Conservation (phyloP, 2,797 vertebrate genomes). For the Brotula barbata region DNA sequence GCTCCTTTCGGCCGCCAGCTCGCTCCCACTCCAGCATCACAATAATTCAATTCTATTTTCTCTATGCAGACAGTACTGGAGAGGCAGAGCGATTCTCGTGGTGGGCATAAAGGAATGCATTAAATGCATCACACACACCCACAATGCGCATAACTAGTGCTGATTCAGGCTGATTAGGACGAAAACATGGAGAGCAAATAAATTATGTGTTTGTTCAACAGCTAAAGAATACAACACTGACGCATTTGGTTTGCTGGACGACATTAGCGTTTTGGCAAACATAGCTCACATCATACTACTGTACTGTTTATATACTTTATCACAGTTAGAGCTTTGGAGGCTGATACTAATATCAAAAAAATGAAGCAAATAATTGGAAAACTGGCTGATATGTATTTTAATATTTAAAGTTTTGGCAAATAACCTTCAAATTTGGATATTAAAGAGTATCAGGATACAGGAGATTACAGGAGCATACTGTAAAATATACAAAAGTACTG, state of each 20-base stretch:
- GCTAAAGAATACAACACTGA: conserved; percentile 8
- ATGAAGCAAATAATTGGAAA: too few species aligned
- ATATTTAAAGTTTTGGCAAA: too few species aligned
- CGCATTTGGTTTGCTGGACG: not conserved
- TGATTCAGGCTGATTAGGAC: conserved; percentile 45
- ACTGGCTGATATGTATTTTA: too few species aligned
- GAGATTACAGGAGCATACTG: too few species aligned
- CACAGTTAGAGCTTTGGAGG: too few species aligned
- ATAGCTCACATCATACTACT: too few species aligned
- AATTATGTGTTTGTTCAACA: conserved; percentile 24
- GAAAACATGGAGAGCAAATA: conserved; percentile 32
- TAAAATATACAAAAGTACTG: too few species aligned
- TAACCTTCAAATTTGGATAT: too few species aligned
- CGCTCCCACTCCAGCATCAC: conserved; percentile 48
- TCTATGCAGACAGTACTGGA: conserved; percentile 40
- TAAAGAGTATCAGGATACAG: too few species aligned
- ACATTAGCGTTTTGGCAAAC: conserved; percentile 9
- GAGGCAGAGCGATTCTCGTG: conserved; percentile 38
- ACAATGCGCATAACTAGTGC: conserved; percentile 38
- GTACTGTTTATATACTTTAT: too few species aligned
- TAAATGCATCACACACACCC: conserved; percentile 54
- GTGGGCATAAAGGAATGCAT: conserved; percentile 62
- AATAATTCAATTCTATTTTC: conserved; percentile 58
- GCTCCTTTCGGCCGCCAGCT: conserved; percentile 24
- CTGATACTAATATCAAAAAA: too few species aligned